Base-by-base conservation (phyloP, 2,888 invertebrate genomes). In the Leptogaster cylindrica region DNA sequence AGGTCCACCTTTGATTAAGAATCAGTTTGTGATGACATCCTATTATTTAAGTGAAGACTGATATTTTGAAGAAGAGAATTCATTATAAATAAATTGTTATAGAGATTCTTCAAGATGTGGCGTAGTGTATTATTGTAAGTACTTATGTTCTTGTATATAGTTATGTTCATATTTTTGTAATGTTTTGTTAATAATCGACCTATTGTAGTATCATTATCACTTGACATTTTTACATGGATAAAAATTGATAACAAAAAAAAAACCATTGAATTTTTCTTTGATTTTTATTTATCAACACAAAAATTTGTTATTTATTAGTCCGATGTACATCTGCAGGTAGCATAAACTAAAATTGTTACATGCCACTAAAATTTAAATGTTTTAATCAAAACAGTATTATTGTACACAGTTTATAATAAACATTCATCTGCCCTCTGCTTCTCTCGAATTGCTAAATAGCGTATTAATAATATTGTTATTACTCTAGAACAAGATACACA, bases 1-100 rank as follows among this genome's bases (percentile, higher is more conserved):
- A 55, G 23, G 55, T 55, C 39, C 55, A 55, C 36, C 55, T 55
- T 55, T 39, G 36, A 55, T 31, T 55, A 55, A 55, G 55, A 55
- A 55, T 55, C 55, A 55, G 55, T 55, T 55, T 55, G 55, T 55
- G 55, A 55, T 55, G 55, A 55, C 36, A 55, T 55, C 55, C 55
- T 55, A 55, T 55, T 55, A 55, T 55, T 55, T 55, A 55, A 55
- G 55, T 55, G 55, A 55, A 55, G 55, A 55, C 55, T 55, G 55
- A 55, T 55, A 55, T 55, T 55, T 55, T 55, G 55, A 39, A 55
- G 55, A 55, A 55, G 36, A 55, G 55, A 55, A 31, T 36, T 55
- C 55, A 55, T 55, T 55, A 55, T 55, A 55, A 55, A 55, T 55
- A 50, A 48, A 55, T 36, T 55, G 55, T 55, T 55, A 39, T 55